Base-by-base conservation (phyloP, 2,113 vertebrate genomes). In the Pelusios castaneus region DNA sequence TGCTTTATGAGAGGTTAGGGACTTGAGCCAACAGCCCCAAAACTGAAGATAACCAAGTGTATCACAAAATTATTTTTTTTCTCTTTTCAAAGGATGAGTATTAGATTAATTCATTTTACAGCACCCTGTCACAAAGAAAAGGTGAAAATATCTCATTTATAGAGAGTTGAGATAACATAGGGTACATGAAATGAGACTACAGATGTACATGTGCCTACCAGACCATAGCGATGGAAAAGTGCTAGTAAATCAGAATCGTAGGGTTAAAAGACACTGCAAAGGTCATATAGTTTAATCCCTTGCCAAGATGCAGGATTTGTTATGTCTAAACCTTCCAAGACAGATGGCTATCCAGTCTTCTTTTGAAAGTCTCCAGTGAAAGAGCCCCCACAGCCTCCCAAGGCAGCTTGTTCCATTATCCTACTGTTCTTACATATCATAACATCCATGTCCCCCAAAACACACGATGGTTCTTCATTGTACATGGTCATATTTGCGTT, bases 1-100 rank as follows among this genome's bases (percentile, higher is more conserved):
- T 87, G 81, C 92, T 91, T 95, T 88, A 89, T 92, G 82, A 58
- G 52, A 49, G 43, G 93, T 95, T 95, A 96, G 91, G 91, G 91
- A 95, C 82, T 92, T 96, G 91, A 95, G 27, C 95, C 88, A 95
- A 85, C 88, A 45, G 96, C 75, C 76, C 82, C 84, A 96, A 93
- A 83, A 85, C 89, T 91, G 94, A 90, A 94, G 94, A 94, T 97
- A 91, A 96, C 91, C 85, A 93, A 93, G 83, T 82, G 76, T 95
- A 96, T 95, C 84, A 77, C 95, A 87, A 96, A 94, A 87, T 95
- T 88, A 56, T 78, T 88, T 93, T 94, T 95, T 78, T 41, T 49
- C 47, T 67, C 1, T 90, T 97, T 89, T 95, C 92, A 84, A 93
- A 96, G 92, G 91, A 90, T 31, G 84, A 58, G 94, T 75, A 77